phyloP scores from a whole-genome alignment of 2,888 invertebrate genomes.

The Nephrotoma flavescens region DNA sequence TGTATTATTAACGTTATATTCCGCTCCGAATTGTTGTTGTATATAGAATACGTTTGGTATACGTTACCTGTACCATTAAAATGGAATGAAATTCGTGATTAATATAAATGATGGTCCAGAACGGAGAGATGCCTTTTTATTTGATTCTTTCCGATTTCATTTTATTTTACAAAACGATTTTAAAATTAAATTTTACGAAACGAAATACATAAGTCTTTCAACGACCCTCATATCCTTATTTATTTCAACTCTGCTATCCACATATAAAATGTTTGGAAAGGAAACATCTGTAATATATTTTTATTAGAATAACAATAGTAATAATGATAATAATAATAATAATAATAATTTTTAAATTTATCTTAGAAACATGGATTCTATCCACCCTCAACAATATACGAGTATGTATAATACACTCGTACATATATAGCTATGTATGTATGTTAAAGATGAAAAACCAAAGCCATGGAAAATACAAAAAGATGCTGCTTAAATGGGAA shows the following conservation, averaged over 20 bases:
- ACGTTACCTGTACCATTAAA: neutral
- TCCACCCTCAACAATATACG: neutral
- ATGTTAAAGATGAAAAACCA: neutral
- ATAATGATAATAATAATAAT: neutral
- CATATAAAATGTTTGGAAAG: neutral
- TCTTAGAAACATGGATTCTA: neutral
- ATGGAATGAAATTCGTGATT: neutral
- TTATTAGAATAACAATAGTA: neutral
- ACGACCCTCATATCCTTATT: neutral
- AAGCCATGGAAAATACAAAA: neutral
- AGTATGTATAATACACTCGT: too few relatives aligned
- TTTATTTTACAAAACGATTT: neutral
- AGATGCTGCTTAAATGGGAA: neutral
- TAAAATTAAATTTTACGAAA: neutral
- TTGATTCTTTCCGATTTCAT: neutral
- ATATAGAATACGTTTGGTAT: neutral
- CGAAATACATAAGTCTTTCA: neutral
- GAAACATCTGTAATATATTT: neutral
- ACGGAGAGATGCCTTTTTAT: neutral
- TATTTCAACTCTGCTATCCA: neutral
- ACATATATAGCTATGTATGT: too few relatives aligned
- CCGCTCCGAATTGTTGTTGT: neutral
- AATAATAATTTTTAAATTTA: neutral
- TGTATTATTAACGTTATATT: neutral
- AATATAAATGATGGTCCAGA: neutral